Conservation (phyloP, 2,797 vertebrate species). For the Synaphobranchus kaupii region DNA sequence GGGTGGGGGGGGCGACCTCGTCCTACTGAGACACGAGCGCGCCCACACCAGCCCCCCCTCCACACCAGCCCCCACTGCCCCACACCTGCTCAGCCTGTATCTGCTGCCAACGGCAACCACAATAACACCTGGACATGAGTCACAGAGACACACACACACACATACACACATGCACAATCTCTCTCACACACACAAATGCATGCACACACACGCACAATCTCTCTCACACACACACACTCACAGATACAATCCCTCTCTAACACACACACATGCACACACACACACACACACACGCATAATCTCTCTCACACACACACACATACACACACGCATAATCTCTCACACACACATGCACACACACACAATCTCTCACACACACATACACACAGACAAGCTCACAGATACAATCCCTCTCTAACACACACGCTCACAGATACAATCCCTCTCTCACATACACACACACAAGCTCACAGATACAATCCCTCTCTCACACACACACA, state of each 20-base stretch:
- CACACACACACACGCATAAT: no score
- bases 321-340: no score
- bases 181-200: neutral
- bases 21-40: neutral
- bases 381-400: no score
- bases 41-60: neutral
- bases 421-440: no score
- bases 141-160: neutral
- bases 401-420: no score
- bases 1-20: no score
- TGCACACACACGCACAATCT: neutral
- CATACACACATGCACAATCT: conserved; percentile 7
- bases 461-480: neutral
- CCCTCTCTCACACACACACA: neutral
- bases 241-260: neutral
- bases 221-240: neutral
- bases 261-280: no score
- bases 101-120: neutral
- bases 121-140: neutral
- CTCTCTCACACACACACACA: no score
- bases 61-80: neutral
- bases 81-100: neutral
- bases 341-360: no score
- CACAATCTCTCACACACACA: no score
- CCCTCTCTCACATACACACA: neutral